Percentiles rank a stretch among this genome's conserved stretches.
These are phyloP conservation scores for Turritopsis rubra DNA, from an alignment of 30 jellyfish, hydroid and myxozoan species.

Conservation along the genomic window DNA sequence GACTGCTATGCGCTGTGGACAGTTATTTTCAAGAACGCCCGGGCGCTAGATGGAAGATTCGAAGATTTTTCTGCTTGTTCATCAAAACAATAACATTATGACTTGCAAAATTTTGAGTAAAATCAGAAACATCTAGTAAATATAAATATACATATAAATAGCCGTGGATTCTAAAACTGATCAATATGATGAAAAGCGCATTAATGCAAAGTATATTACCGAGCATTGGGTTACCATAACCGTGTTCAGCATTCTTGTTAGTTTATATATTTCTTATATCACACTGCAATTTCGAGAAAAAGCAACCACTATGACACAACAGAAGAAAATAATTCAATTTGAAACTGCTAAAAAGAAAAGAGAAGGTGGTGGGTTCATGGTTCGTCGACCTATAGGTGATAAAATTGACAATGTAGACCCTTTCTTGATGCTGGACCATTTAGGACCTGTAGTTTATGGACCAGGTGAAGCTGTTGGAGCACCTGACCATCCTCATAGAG, in stretches of 20 bases:
- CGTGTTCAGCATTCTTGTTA: background rate
- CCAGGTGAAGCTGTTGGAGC: slow-evolving; percentile 99
- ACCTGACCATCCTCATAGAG: slow-evolving; percentile 99
- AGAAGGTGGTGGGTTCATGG: slow-evolving; percentile 98
- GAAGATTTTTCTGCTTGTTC: background rate
- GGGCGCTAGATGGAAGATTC: background rate
- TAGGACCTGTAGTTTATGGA: slow-evolving; percentile 86
- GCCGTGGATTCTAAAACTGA: background rate
- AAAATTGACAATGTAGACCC: slow-evolving; percentile 82
- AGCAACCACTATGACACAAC: slow-evolving; percentile 5
- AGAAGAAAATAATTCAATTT: slow-evolving; percentile 36
- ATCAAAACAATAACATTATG: background rate
- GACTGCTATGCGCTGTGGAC: too few species aligned
- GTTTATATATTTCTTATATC: background rate
- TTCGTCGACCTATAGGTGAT: slow-evolving; percentile 93
- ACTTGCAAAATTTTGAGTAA: background rate
- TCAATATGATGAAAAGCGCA: too few species aligned
- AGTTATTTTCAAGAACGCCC: too few species aligned
- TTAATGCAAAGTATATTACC: background rate
- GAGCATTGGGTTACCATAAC: background rate
- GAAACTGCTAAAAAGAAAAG: slow-evolving; percentile 71
- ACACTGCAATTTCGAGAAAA: background rate
- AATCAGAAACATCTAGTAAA: background rate
- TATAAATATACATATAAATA: too few species aligned
- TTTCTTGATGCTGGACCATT: slow-evolving; percentile 84